Conservation (phyloP, 1,140 invertebrate species). For the Neodiprion lecontei region DNA sequence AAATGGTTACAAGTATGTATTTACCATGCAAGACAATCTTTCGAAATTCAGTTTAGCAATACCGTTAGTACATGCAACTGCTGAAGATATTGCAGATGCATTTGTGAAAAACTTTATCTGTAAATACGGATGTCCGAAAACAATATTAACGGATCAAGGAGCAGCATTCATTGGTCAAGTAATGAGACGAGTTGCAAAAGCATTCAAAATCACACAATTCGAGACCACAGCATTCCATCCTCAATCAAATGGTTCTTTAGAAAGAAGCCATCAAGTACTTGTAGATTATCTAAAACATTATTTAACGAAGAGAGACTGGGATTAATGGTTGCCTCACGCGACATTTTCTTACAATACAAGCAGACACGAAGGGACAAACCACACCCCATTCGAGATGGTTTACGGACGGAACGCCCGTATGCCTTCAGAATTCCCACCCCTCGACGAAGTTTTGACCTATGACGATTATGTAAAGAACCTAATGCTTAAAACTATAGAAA, state of each 20-base stretch:
- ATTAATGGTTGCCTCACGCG: constrained; percentile 20
- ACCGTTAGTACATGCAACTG: constrained; percentile 27
- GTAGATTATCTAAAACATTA: constrained; percentile 36
- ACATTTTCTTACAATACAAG: constrained; percentile 24
- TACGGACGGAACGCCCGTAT: too few relatives aligned
- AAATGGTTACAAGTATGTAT: constrained; percentile 23
- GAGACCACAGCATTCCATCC: constrained; percentile 36
- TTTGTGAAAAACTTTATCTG: constrained; percentile 35
- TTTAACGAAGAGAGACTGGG: constrained; percentile 43
- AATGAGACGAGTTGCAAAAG: constrained; percentile 31
- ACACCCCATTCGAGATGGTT: too few relatives aligned
- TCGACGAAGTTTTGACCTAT: too few relatives aligned
- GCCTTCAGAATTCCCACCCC: too few relatives aligned
- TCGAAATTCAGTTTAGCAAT: constrained; percentile 37
- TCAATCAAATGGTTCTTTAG: constrained; percentile 36
- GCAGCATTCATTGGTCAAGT: constrained; percentile 32
- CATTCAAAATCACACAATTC: constrained; percentile 34
- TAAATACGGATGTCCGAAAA: constrained; percentile 34
- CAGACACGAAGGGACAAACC: too few relatives aligned
- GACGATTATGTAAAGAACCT: too few relatives aligned
- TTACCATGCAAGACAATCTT: constrained; percentile 39
- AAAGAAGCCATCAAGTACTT: constrained; percentile 35
- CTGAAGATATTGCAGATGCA: constrained; percentile 30
- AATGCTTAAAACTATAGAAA: too few relatives aligned
- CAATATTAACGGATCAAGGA: constrained; percentile 42